A percentile compares a stretch with the other conserved stretches of the same genome.
Conservation (phyloP, 2,113 vertebrate species). For the Anser brachyrhynchus region DNA sequence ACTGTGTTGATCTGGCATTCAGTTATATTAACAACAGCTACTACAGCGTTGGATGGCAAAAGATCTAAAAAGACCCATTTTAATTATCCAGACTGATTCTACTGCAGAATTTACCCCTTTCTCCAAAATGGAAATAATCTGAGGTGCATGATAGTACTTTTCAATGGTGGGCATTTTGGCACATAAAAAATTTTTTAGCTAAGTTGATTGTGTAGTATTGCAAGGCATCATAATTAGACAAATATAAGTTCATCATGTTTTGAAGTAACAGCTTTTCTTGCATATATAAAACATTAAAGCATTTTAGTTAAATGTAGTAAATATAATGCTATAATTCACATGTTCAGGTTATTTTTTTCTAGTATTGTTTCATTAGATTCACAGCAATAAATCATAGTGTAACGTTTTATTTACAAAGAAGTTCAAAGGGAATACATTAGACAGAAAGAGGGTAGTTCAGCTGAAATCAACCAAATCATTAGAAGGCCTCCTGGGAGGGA, state of each 20-base stretch:
- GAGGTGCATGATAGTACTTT: conserved; percentile 73
- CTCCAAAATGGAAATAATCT: conserved; percentile 37
- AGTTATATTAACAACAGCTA: conserved; percentile 39
- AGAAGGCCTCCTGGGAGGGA: conserved; percentile 69
- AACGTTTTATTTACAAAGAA: conserved; percentile 65
- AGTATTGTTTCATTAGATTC: conserved; percentile 73
- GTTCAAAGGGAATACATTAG: conserved; percentile 70
- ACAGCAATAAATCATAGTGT: conserved; percentile 77
- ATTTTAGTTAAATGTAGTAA: conserved; percentile 71
- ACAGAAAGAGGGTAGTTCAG: conserved; percentile 63
- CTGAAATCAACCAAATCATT: conserved; percentile 67
- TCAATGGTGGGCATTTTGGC: conserved; percentile 74
- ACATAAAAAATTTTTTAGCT: conserved; percentile 70
- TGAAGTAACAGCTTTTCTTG: conserved; percentile 56
- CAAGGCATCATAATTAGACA: conserved; percentile 51
- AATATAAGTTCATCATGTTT: conserved; percentile 68
- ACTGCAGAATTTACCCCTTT: conserved; percentile 63
- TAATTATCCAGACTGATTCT: conserved; percentile 59
- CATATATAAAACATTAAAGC: conserved; percentile 66
- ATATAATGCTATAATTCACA: conserved; percentile 56
- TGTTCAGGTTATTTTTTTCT: conserved; percentile 42
- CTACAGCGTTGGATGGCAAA: conserved; percentile 25
- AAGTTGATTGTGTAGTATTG: conserved; percentile 70
- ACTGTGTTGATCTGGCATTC: conserved; percentile 57
- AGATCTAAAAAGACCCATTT: conserved; percentile 33